Percentiles rank a stretch among this genome's conserved stretches.
Evolutionary conservation across 2,888 invertebrate genomes (phyloP).

Genomic region (Trichopoda pennipes): DNA sequence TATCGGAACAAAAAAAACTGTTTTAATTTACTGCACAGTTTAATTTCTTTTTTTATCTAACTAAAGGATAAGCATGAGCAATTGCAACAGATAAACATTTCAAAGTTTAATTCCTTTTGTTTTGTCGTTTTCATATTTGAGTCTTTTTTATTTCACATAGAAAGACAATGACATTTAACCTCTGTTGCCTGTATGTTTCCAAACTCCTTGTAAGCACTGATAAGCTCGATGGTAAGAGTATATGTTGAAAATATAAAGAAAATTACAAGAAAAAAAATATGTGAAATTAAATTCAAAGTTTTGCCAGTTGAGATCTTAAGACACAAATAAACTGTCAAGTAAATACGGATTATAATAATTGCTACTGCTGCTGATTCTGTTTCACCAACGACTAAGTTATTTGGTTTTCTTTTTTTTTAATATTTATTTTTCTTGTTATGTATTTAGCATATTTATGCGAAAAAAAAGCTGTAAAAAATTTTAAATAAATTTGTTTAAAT

Average conservation of each 20-base stretch:
- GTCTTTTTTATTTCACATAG: background rate
- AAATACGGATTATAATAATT: background rate
- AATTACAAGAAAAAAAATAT: background rate
- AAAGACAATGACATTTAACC: slow-evolving; percentile 49
- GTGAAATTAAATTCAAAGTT: slow-evolving; percentile 21
- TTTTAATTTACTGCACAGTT: too few relatives aligned
- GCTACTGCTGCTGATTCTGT: slow-evolving; percentile 5
- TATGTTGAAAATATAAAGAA: background rate
- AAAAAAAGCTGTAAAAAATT: slow-evolving; percentile 66
- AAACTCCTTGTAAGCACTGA: background rate
- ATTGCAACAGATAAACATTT: slow-evolving; percentile 7
- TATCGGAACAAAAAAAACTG: too few relatives aligned
- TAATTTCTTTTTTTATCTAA: background rate
- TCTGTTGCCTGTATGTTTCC: background rate
- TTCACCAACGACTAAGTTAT: background rate
- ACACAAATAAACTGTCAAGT: slow-evolving; percentile 17
- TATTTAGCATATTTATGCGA: slow-evolving; percentile 76
- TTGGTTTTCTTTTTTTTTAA: slow-evolving; percentile 8
- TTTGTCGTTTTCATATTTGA: background rate
- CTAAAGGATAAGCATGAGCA: slow-evolving; percentile 19
- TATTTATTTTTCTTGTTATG: slow-evolving; percentile 70
- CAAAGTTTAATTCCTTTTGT: slow-evolving; percentile 26
- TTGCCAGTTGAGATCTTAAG: slow-evolving; percentile 12
- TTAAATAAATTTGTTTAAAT: slow-evolving; percentile 65
- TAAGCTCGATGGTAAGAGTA: background rate